Conservation (phyloP, 2,113 vertebrate genomes). For the Vimba vimba region DNA sequence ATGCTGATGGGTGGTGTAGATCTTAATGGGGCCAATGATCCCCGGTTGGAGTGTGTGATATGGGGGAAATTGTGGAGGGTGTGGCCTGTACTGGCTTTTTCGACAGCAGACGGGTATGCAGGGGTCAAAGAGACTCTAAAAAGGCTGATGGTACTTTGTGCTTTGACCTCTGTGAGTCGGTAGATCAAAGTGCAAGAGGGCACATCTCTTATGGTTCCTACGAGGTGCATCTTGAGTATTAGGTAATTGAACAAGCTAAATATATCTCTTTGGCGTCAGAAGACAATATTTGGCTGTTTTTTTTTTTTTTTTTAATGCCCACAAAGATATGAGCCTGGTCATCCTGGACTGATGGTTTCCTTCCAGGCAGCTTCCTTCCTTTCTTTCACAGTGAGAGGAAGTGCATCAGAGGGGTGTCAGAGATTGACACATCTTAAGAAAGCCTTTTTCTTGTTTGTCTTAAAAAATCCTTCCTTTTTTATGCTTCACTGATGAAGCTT, state of each 20-base stretch:
- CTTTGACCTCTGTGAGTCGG: slow-evolving; percentile 11
- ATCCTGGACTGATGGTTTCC: slow-evolving; percentile 41
- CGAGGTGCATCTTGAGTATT: background rate
- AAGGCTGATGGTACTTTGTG: background rate
- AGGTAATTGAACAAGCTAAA: slow-evolving; percentile 15
- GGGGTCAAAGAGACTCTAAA: slow-evolving; percentile 1
- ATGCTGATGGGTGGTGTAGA: slow-evolving; percentile 52
- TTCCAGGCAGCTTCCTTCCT: slow-evolving; percentile 30
- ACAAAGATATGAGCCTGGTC: background rate
- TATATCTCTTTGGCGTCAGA: background rate
- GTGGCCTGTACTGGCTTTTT: slow-evolving; percentile 2
- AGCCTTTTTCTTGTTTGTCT: slow-evolving; percentile 1
- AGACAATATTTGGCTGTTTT: background rate
- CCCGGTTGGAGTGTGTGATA: background rate
- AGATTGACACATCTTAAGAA: background rate
- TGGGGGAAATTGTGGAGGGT: background rate
- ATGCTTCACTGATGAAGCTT: background rate
- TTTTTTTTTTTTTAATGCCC: background rate
- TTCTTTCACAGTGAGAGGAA: slow-evolving; percentile 46
- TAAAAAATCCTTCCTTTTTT: slow-evolving; percentile 5
- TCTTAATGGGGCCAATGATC: slow-evolving; percentile 33
- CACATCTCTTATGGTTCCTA: background rate
- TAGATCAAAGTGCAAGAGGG: background rate
- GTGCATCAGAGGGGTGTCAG: slow-evolving; percentile 6
- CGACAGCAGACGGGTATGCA: background rate